Conservation (phyloP, 1,140 invertebrate genomes). For the Penaeus indicus region DNA sequence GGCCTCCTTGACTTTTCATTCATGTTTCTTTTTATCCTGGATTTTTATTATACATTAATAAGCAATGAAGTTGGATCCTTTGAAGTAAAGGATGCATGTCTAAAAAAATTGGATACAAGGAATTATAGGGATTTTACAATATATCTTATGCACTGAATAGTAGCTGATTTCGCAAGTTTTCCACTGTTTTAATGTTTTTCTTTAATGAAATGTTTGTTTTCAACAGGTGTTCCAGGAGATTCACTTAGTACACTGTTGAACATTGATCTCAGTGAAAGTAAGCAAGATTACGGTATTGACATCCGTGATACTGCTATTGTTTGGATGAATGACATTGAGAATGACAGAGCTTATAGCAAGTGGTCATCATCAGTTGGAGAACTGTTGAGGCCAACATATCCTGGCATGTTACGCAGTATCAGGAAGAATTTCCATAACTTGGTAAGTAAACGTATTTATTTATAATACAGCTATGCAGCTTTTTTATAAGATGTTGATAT, state of each 20-base stretch:
- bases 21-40: no score
- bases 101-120: no score
- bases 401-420: slow-evolving; percentile 94
- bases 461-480: neutral
- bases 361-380: slow-evolving; percentile 93
- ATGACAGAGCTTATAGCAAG: slow-evolving; percentile 85
- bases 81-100: no score
- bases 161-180: no score
- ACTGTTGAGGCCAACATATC: slow-evolving; percentile 93
- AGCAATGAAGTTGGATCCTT: no score
- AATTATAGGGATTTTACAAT: no score
- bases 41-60: no score
- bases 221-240: slow-evolving; percentile 55
- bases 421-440: slow-evolving; percentile 95
- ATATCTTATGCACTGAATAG: no score
- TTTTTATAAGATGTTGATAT: neutral
- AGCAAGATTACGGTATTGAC: slow-evolving; percentile 87
- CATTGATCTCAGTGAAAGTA: slow-evolving; percentile 52
- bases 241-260: slow-evolving; percentile 49
- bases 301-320: slow-evolving; percentile 91
- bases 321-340: slow-evolving; percentile 97
- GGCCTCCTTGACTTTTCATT: no score
- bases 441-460: slow-evolving; percentile 72
- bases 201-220: neutral
- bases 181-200: no score